These are phyloP conservation scores for Parauchenoglanis ngamensis DNA, from an alignment of 2,797 vertebrate species.

Conservation along the genomic window DNA sequence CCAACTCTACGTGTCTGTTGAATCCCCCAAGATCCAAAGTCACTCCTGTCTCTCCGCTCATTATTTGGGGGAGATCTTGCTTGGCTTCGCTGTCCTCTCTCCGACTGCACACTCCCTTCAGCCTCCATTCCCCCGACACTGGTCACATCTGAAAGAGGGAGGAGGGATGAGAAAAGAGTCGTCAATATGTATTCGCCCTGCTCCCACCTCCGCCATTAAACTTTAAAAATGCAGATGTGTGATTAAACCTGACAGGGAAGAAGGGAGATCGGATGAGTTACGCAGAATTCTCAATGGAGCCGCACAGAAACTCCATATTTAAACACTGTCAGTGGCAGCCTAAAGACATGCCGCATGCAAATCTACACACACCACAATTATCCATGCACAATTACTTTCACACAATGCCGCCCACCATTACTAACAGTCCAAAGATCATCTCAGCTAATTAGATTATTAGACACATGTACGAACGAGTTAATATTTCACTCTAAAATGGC, in stretches of 20 bases:
- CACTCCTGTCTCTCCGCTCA: conserved; percentile 33
- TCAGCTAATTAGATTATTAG: conserved; percentile 20
- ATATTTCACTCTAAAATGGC: conserved; percentile 9
- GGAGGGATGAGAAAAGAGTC: conserved; percentile 66
- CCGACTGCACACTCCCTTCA: conserved; percentile 34
- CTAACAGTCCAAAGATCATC: conserved; percentile 25
- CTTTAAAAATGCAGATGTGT: conserved; percentile 71
- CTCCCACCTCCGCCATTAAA: conserved; percentile 69
- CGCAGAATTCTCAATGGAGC: conserved; percentile 64
- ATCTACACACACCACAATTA: conserved; percentile 36
- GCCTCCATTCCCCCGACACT: conserved; percentile 59
- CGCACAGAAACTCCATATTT: conserved; percentile 54
- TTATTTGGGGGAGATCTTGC: conserved; percentile 54
- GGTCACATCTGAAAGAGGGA: conserved; percentile 61
- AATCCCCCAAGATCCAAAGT: conserved; percentile 56
- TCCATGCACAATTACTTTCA: conserved; percentile 21
- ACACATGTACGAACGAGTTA: not conserved
- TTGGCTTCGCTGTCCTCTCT: conserved; percentile 25
- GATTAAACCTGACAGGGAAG: conserved; percentile 68
- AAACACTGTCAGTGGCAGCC: conserved; percentile 41
- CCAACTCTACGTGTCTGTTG: conserved; percentile 51
- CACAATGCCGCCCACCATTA: conserved; percentile 1
- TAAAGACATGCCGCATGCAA: conserved; percentile 31
- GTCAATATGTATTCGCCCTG: conserved; percentile 74
- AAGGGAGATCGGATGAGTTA: conserved; percentile 57